Conservation (phyloP, 1,140 invertebrate species). For the Araneus ventricosus region DNA sequence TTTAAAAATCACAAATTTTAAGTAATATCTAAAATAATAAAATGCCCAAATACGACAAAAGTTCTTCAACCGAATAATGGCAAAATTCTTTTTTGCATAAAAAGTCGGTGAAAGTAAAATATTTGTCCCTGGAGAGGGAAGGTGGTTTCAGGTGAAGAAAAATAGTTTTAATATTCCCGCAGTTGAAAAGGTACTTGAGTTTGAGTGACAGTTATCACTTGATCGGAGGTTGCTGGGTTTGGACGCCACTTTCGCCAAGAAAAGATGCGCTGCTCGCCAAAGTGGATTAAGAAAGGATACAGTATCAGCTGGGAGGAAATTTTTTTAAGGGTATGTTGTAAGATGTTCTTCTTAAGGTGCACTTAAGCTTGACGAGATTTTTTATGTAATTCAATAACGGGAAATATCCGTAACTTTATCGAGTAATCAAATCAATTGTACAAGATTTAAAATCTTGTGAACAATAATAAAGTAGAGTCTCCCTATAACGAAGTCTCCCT, state of each 20-base stretch:
- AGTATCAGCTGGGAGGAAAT: too few relatives aligned
- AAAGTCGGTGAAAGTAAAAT: not conserved
- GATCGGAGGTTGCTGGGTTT: not conserved
- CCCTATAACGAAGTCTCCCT: too few relatives aligned
- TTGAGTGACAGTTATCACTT: conserved; percentile 65
- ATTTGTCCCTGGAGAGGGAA: not conserved
- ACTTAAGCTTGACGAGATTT: too few relatives aligned
- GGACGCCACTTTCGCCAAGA: not conserved
- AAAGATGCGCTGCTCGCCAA: not conserved
- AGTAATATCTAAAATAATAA: not conserved
- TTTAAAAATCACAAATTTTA: not conserved
- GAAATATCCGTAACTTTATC: too few relatives aligned
- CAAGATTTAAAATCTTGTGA: too few relatives aligned
- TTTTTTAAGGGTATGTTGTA: too few relatives aligned
- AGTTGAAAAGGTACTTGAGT: conserved; percentile 18
- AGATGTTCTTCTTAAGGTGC: too few relatives aligned
- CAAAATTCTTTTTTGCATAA: not conserved
- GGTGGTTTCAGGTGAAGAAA: conserved; percentile 37
- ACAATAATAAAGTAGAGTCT: too few relatives aligned
- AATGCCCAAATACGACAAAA: not conserved
- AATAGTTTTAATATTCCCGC: conserved; percentile 48
- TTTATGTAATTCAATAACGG: too few relatives aligned
- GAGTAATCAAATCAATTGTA: too few relatives aligned
- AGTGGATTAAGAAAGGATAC: not conserved
- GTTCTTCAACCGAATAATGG: not conserved